Conservation (phyloP, 1,140 invertebrate genomes). For the Tetraneura akinire region DNA sequence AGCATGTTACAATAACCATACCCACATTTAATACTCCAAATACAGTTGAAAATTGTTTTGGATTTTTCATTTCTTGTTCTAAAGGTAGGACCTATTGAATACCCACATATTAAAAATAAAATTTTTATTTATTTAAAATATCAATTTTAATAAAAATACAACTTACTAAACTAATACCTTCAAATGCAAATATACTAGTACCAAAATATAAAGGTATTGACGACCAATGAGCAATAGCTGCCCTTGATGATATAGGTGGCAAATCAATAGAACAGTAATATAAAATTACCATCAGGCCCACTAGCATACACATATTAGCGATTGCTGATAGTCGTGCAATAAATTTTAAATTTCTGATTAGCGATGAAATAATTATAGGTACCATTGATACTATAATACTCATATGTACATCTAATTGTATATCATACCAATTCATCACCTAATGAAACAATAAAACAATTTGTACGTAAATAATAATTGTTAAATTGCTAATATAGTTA, state of each 20-base stretch:
- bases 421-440: conserved; percentile 67
- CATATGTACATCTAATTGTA: conserved; percentile 64
- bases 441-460: conserved; percentile 61
- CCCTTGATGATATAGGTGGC: conserved; percentile 52
- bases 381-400: conserved; percentile 76
- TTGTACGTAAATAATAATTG: neutral
- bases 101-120: neutral
- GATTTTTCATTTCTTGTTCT: conserved; percentile 85
- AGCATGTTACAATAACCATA: conserved; percentile 80
- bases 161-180: conserved; percentile 78
- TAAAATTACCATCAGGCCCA: conserved; percentile 77
- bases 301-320: conserved; percentile 75
- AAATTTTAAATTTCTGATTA: conserved; percentile 82
- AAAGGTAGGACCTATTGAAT: conserved; percentile 68
- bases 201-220: conserved; percentile 80
- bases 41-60: conserved; percentile 74
- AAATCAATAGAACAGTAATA: conserved; percentile 64
- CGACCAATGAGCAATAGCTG: conserved; percentile 62
- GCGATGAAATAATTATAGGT: conserved; percentile 70
- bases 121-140: neutral
- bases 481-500: too few relatives aligned
- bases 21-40: conserved; percentile 85
- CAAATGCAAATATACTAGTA: conserved; percentile 84
- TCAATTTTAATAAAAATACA: neutral
- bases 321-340: conserved; percentile 83